Percentiles rank a stretch among this genome's conserved stretches.
phyloP scores from a whole-genome alignment of 2,113 vertebrate genomes.

The Brienomyrus longianalis region DNA sequence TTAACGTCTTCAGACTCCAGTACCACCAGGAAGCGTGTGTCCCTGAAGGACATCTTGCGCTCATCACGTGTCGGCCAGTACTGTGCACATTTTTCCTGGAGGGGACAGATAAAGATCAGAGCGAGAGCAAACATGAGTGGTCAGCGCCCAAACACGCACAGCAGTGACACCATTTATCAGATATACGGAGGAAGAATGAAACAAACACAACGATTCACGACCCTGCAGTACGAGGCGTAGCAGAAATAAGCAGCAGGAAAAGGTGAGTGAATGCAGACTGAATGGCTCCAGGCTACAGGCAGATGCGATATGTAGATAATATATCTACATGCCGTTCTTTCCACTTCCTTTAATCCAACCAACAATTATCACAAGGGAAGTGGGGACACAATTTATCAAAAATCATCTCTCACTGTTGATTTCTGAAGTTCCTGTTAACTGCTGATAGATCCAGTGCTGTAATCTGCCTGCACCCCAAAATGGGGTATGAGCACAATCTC shows the following conservation, averaged over 20 bases:
- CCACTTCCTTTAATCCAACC: background rate
- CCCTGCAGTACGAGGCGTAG: background rate
- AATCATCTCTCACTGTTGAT: background rate
- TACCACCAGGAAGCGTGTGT: conserved; percentile 82
- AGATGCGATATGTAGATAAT: background rate
- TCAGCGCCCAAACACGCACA: background rate
- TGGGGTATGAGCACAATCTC: background rate
- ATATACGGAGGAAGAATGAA: background rate
- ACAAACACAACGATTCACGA: background rate
- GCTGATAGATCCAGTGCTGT: background rate
- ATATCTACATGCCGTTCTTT: background rate
- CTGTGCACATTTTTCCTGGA: conserved; percentile 92
- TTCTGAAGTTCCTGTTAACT: background rate
- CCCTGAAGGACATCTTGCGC: conserved; percentile 76
- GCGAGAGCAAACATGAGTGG: background rate
- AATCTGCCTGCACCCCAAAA: background rate
- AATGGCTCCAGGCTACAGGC: background rate
- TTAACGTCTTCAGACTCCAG: conserved; percentile 85
- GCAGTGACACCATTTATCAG: background rate
- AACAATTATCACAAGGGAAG: background rate
- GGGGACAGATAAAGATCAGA: background rate
- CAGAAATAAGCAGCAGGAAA: background rate
- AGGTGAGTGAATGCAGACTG: background rate
- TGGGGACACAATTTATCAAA: background rate
- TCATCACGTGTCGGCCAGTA: conserved; percentile 90